A percentile compares a stretch with the other conserved stretches of the same genome.
Conservation (phyloP, 2,888 invertebrate species). For the Thyatira batis region DNA sequence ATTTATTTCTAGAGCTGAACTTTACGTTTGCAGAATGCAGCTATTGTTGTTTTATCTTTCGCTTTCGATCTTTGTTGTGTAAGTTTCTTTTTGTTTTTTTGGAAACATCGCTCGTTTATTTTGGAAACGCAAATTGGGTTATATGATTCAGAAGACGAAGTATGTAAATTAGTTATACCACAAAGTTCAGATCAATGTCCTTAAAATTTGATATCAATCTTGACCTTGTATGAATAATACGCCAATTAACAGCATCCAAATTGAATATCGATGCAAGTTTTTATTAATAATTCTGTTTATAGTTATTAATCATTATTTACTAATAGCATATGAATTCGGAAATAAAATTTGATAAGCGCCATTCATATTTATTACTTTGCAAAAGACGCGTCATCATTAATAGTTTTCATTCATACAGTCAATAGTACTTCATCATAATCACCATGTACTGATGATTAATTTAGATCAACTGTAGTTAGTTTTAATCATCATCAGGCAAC, state of each 20-base stretch:
- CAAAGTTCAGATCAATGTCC: too few species aligned
- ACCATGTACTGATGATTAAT: not conserved
- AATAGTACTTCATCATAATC: not conserved
- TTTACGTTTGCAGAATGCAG: constrained; percentile 45
- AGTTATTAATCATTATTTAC: not conserved
- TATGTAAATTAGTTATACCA: too few species aligned
- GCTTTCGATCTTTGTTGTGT: constrained; percentile 43
- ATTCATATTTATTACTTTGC: not conserved
- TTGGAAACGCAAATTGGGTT: not conserved
- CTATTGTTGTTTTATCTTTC: constrained; percentile 50
- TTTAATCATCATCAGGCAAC: not conserved
- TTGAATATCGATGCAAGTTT: not conserved
- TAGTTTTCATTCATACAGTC: not conserved
- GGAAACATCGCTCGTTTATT: not conserved
- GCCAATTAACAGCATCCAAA: not conserved
- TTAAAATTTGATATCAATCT: too few species aligned
- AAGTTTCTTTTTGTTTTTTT: not conserved
- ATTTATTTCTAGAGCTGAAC: constrained; percentile 66
- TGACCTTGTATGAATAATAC: not conserved
- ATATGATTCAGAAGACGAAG: not conserved
- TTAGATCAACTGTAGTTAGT: not conserved
- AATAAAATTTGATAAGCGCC: not conserved
- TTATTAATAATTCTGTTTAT: not conserved
- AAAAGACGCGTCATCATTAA: not conserved
- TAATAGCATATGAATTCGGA: not conserved